These are phyloP conservation scores for Squalus acanthias DNA, from an alignment of 2,797 vertebrate genomes.

Conservation along the genomic window DNA sequence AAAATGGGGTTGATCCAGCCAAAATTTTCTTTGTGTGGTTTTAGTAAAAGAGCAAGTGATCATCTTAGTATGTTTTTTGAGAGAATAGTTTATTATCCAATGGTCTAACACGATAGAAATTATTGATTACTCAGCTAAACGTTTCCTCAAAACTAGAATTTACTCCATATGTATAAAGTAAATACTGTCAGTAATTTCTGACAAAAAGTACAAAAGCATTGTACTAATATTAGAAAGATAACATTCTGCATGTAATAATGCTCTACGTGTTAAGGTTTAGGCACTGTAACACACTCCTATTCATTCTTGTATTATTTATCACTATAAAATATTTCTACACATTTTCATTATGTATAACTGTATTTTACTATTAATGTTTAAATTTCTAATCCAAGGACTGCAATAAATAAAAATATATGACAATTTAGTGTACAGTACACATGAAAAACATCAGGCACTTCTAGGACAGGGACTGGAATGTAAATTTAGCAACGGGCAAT, in stretches of 20 bases:
- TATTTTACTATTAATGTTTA: background rate
- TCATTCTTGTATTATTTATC: background rate
- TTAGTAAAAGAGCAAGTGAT: background rate
- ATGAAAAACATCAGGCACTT: background rate
- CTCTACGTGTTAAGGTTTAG: background rate
- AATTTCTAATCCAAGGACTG: constrained; percentile 40
- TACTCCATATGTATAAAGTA: background rate
- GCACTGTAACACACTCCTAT: background rate
- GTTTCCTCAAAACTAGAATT: background rate
- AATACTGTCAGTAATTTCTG: background rate
- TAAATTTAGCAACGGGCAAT: background rate
- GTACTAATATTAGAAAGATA: background rate
- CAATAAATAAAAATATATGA: constrained; percentile 44
- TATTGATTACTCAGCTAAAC: background rate
- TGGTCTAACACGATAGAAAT: background rate
- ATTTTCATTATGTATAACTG: background rate
- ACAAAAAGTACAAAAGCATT: background rate
- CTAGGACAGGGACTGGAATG: background rate
- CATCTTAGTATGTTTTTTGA: background rate
- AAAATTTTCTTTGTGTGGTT: background rate
- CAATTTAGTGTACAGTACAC: constrained; percentile 41
- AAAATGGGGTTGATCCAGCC: background rate
- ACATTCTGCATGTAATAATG: background rate
- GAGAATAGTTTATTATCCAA: background rate
- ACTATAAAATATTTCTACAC: background rate